phyloP scores from a whole-genome alignment of 1,140 invertebrate genomes.

The Idris sp. region DNA sequence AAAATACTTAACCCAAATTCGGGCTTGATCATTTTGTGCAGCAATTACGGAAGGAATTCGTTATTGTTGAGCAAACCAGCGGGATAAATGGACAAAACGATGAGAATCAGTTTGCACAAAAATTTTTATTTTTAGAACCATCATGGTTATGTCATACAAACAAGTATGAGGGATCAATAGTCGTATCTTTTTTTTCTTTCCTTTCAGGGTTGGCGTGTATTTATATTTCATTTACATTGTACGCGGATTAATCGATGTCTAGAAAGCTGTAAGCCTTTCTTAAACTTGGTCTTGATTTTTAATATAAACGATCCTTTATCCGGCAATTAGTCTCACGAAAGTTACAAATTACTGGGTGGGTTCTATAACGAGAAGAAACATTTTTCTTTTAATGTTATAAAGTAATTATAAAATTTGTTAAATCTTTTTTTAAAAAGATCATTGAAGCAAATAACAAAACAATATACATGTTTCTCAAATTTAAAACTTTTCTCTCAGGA shows the following conservation, averaged over 20 bases:
- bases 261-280: neutral
- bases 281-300: neutral
- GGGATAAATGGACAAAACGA: too few relatives aligned
- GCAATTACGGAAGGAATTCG: slow-evolving; percentile 8
- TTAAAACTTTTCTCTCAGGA: too few relatives aligned
- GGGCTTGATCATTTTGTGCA: neutral
- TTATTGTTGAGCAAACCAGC: too few relatives aligned
- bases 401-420: too few relatives aligned
- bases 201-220: slow-evolving; percentile 10
- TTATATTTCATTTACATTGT: slow-evolving; percentile 5
- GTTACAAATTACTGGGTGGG: too few relatives aligned
- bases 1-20: slow-evolving; percentile 39
- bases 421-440: too few relatives aligned
- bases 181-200: slow-evolving; percentile 2
- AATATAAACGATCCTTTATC: neutral
- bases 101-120: too few relatives aligned
- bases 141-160: neutral
- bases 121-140: too few relatives aligned
- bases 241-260: slow-evolving; percentile 3
- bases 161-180: slow-evolving; percentile 6
- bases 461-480: too few relatives aligned
- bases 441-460: too few relatives aligned
- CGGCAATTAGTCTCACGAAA: slow-evolving; percentile 19
- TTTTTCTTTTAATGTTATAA: too few relatives aligned
- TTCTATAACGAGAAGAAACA: too few relatives aligned